A percentile compares a stretch with the other conserved stretches of the same genome.
Evolutionary conservation across 2,797 vertebrate genomes (phyloP).

Genomic region (Thamnophis elegans): DNA sequence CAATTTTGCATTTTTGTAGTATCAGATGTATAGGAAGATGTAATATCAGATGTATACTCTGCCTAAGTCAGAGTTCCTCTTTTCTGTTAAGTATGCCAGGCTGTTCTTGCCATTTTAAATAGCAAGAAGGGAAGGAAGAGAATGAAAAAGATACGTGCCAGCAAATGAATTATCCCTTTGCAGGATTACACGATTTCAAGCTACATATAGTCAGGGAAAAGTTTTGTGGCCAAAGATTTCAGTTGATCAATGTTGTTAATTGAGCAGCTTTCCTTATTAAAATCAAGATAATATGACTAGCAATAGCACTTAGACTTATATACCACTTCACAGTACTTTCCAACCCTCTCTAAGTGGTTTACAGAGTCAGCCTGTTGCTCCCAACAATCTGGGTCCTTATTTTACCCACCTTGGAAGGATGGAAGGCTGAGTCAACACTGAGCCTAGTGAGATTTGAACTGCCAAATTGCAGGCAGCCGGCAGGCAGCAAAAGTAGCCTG

Average conservation of each 20-base stretch:
- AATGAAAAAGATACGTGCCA: neutral
- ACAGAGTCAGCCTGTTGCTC: too few species aligned
- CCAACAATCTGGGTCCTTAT: too few species aligned
- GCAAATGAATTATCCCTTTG: neutral
- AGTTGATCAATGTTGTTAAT: neutral
- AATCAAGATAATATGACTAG: neutral
- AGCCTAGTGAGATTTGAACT: too few species aligned
- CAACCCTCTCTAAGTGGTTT: too few species aligned
- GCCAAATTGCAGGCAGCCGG: too few species aligned
- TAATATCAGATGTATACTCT: too few species aligned
- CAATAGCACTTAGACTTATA: too few species aligned
- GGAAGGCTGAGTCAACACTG: too few species aligned
- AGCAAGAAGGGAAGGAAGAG: too few species aligned
- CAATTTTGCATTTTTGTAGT: neutral
- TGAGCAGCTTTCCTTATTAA: neutral
- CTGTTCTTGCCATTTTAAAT: neutral
- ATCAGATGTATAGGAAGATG: neutral
- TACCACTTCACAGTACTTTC: too few species aligned
- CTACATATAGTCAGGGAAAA: neutral
- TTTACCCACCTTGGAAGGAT: too few species aligned
- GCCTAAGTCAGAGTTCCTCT: neutral
- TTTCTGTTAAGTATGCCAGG: neutral
- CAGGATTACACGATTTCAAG: neutral
- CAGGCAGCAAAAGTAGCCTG: too few species aligned
- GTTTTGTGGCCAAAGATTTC: neutral